Conservation (phyloP, 2,888 invertebrate species). For the Volucella inanis region DNA sequence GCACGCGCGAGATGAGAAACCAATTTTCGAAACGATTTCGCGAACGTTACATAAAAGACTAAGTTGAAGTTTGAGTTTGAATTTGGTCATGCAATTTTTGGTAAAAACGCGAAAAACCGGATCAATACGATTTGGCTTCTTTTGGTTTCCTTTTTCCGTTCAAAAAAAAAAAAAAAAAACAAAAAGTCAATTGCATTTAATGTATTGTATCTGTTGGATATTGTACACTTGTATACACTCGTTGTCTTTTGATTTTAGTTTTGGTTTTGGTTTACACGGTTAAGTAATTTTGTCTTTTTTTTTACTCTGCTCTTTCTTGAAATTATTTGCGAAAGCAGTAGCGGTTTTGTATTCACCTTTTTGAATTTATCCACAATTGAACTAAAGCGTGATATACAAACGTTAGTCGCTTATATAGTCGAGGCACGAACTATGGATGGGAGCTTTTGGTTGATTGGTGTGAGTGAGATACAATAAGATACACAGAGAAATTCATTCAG, state of each 20-base stretch:
- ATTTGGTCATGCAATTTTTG: slow-evolving; percentile 8
- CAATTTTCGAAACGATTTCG: slow-evolving; percentile 32
- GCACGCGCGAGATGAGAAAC: slow-evolving; percentile 53
- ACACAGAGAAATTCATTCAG: slow-evolving; percentile 63
- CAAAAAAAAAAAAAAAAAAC: background rate
- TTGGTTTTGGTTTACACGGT: slow-evolving; percentile 74
- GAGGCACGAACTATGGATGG: slow-evolving; percentile 37
- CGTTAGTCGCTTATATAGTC: slow-evolving; percentile 82
- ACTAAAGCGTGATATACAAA: slow-evolving; percentile 82
- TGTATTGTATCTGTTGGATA: slow-evolving; percentile 37
- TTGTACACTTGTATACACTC: slow-evolving; percentile 45
- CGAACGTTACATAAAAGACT: slow-evolving; percentile 67
- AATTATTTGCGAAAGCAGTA: slow-evolving; percentile 38
- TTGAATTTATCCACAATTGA: slow-evolving; percentile 80
- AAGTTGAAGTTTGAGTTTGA: slow-evolving; percentile 14
- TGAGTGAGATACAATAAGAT: slow-evolving; percentile 60
- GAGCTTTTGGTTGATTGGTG: slow-evolving; percentile 46
- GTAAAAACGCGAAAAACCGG: slow-evolving; percentile 61
- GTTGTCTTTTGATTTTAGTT: slow-evolving; percentile 74
- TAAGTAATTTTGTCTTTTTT: slow-evolving; percentile 40
- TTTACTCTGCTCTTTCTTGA: slow-evolving; percentile 20
- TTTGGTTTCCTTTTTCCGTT: slow-evolving; percentile 3
- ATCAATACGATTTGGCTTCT: slow-evolving; percentile 4
- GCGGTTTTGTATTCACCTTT: slow-evolving; percentile 74
- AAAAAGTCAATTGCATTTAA: slow-evolving; percentile 23